Base-by-base conservation (phyloP, 2,888 invertebrate species). In the Drosophila pseudotakahashii region DNA sequence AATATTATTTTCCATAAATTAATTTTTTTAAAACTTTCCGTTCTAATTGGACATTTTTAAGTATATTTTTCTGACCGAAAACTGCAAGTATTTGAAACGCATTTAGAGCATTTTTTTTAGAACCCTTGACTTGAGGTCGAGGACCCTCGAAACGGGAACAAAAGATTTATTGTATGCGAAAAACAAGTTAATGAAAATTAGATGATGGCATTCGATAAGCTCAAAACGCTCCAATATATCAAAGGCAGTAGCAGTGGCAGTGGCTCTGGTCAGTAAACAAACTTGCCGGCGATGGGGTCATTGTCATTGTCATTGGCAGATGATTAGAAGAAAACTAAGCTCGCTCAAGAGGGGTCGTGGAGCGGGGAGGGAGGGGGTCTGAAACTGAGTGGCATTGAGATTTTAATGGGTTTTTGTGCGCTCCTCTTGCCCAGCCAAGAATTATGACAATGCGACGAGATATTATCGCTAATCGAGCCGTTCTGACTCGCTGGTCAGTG, bases 381-480 rank as follows among this genome's bases (percentile, higher is more conserved):
- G 55, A 55, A 13, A 10, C 44, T 48, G 19, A 54, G 58, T 50
- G 64, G 73, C 61, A 81, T 74, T 71, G 76, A 60, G 77, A 83
- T 71, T 82, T 77, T 86, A 82, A 82, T 86, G 83, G 81, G 58
- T 71, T 82, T 85, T 83, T 59, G 37, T 54, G 64, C 74, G 74
- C 54, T 68, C 36, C 23, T 68, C 54, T 32, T 44, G 75, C 76
- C 71, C 73, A 71, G 76, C 70, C 63, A 82, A 82, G 86, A 82
- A 83, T 82, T 82, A 86, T 86, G 86, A 82, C 86, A 86, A 86
- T 82, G 86, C 86, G 81, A 75, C 81, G 81, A 80, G 81, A 83
- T 80, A 83, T 77, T 83, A 82, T 82, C 86, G 81, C 81, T 86
- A 83, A 86, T 86, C 86, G 82, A 76, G 80, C 68, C 52, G 48